Evolutionary conservation across 2,888 invertebrate species (phyloP), one percentile per base, ranked within the genome.

Genomic region (Zhuqinia jingwanae): DNA sequence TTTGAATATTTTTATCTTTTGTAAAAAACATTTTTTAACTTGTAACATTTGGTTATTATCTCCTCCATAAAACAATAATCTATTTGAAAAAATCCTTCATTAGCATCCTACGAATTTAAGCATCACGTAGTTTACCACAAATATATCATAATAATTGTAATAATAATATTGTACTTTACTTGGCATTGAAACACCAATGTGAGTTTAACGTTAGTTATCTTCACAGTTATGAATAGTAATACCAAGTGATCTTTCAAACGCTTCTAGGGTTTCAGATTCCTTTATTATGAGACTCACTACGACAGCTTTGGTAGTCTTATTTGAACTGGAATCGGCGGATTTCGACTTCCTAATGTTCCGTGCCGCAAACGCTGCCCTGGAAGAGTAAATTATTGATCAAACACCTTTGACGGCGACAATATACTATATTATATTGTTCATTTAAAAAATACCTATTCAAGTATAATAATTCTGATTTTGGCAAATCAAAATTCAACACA

Each of bases 401-500:
- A n/a, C n/a, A n/a, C n/a, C n/a, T n/a, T n/a, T n/a, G n/a, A n/a
- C n/a, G n/a, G n/a, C n/a, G n/a, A n/a, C n/a, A n/a, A n/a, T n/a
- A n/a, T n/a, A 11, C 17, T 65, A 10, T 36, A 25, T 2, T 30
- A 30, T 17, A 27, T 20, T 36, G 68, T 1, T n/a, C 17, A 22
- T 68, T 68, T 17, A 17, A 30, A 2, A 68, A 47, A 22, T 85
- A 90, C 89, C 89, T 88, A 53, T 60, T 73, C 10, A 75, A 56
- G n/a, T 89, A 90, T 2, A 27, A 56, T 1, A 45, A 36, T 3
- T 60, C 68, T 15, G 75, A 53, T 8, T 77, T 56, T 0, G 89
- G 89, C 11, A 89, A 84, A 53, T 89, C 89, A 70, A 84, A 89
- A 68, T 89, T 89, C 1, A 89, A 15, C 10, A 89, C 82, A 0